Percentiles rank a stretch among this genome's conserved stretches.
Conservation (phyloP, 2,113 vertebrate genomes). For the Proteles cristata region DNA sequence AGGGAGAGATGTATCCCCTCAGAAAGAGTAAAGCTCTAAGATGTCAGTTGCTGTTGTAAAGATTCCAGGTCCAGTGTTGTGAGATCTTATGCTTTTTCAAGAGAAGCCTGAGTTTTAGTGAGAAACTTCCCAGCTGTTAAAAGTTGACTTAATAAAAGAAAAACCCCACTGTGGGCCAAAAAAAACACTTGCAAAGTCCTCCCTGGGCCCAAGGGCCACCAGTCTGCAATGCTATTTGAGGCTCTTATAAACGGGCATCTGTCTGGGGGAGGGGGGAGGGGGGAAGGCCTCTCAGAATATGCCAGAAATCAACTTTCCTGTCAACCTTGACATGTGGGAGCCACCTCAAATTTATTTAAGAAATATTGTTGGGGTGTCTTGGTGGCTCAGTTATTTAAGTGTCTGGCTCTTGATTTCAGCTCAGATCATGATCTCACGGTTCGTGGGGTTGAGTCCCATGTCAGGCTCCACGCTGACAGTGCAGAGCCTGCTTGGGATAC, state of each 20-base stretch:
- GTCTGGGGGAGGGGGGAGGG: fast-evolving
- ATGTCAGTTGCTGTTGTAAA: background rate
- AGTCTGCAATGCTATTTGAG: background rate
- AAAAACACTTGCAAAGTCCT: background rate
- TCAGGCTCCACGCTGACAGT: too few relatives aligned
- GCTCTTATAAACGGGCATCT: background rate
- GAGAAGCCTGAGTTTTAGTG: constrained; percentile 56
- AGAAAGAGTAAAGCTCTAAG: background rate
- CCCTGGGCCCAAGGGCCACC: background rate
- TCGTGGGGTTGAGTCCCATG: too few relatives aligned
- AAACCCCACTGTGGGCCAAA: background rate
- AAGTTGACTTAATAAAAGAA: constrained; percentile 10
- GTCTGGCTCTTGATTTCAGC: too few relatives aligned
- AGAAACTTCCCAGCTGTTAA: constrained; percentile 52
- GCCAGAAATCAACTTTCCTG: background rate
- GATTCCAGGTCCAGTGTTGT: background rate
- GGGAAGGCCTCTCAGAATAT: background rate
- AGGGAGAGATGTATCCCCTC: background rate
- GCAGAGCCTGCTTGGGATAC: too few relatives aligned
- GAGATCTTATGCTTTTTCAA: constrained; percentile 6
- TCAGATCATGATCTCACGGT: too few relatives aligned
- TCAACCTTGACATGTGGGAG: background rate
- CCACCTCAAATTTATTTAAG: background rate
- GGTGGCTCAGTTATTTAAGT: too few relatives aligned
- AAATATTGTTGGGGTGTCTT: background rate